Conservation (phyloP, 1,140 invertebrate genomes). For the Zaprionus kolodkinae region DNA sequence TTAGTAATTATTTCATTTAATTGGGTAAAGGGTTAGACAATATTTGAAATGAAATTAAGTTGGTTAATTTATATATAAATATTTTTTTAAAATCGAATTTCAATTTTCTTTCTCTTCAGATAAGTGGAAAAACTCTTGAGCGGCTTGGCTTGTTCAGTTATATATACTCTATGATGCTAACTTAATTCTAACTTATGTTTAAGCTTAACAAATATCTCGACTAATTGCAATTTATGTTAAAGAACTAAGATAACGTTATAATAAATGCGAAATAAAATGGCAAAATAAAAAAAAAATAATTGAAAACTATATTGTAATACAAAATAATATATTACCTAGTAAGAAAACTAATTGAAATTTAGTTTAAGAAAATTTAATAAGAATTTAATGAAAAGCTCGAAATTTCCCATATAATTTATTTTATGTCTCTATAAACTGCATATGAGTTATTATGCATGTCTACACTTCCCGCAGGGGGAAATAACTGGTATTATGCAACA, state of each 20-base stretch:
- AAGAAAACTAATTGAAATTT: not conserved
- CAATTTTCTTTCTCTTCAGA: not conserved
- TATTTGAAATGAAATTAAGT: not conserved
- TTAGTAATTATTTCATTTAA: not conserved
- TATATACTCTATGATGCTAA: too few relatives aligned
- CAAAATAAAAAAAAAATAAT: not conserved
- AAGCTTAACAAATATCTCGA: not conserved
- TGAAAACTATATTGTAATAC: not conserved
- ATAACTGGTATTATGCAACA: constrained; percentile 30
- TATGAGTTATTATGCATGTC: not conserved
- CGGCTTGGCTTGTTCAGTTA: too few relatives aligned
- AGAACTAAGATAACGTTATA: not conserved
- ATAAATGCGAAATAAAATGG: not conserved
- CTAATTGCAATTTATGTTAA: not conserved
- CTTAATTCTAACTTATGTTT: not conserved
- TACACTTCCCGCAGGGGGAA: not conserved
- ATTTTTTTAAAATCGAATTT: not conserved
- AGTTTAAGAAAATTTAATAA: not conserved
- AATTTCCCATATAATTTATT: not conserved
- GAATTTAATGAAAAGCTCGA: not conserved
- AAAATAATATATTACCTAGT: not conserved
- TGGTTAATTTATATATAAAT: not conserved
- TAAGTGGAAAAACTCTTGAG: not conserved
- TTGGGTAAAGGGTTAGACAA: not conserved
- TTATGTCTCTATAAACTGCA: not conserved